Evolutionary conservation across 2,888 invertebrate genomes (phyloP), one percentile per base, ranked within the genome.

Genomic region (Branchipolynoe longqiensis): DNA sequence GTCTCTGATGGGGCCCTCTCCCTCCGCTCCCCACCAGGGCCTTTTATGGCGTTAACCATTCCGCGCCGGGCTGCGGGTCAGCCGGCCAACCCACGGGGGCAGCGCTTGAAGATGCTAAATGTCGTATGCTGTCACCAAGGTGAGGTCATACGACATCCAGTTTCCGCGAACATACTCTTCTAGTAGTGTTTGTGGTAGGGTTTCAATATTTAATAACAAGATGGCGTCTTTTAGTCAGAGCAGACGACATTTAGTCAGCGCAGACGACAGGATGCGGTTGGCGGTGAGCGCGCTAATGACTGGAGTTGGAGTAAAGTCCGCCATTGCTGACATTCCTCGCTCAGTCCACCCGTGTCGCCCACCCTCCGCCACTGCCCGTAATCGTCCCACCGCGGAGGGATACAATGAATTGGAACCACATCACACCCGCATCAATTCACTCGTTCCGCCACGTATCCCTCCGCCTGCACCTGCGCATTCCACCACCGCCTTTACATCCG

Each of bases 361-460:
- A 69, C 69, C 69, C 69, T 25, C 14, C 2, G 69, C 33, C 36
- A 22, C 31, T 25, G 62, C 18, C 2, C 69, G 22, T 14, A 69
- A 69, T 69, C 69, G 36, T 33, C 36, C 36, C 48, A 14, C 18
- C 36, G 38, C 69, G 69, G 36, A 69, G 69, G 69, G 69, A 33
- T 8, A 69, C 69, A 69, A 69, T 69, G 36, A 69, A 69, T 69
- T 69, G 69, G 69, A 69, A 69, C 69, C 69, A 69, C 69, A 69
- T 69, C 69, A 69, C 69, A 69, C 69, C 69, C 69, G 69, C 69
- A 69, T 69, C 69, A 69, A 69, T 69, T 38, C 69, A 38, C 69
- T 38, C 69, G 69, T 69, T 69, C 69, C 69, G 69, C 69, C 69
- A 69, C 12, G 38, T 69, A 69, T 69, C 69, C 33, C 33, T 69